Percentiles rank a stretch among this genome's conserved stretches.
Evolutionary conservation across 2,113 vertebrate species (phyloP).

Genomic region (Phrynosoma platyrhinos): DNA sequence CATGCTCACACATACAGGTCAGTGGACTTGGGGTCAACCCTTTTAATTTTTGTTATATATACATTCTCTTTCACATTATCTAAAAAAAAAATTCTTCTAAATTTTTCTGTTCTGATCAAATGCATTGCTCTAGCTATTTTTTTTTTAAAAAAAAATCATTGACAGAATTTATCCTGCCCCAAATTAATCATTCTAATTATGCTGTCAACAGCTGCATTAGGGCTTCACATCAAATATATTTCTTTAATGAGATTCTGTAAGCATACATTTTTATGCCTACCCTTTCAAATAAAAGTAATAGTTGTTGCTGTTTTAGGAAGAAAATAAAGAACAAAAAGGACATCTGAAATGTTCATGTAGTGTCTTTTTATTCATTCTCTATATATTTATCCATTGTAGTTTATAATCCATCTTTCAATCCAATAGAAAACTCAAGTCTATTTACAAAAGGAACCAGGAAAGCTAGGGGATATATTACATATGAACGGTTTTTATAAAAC

Average conservation of each 20-base stretch:
- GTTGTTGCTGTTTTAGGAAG: neutral
- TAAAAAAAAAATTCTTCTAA: slow-evolving; percentile 28
- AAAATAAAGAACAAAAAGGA: neutral
- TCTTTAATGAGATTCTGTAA: slow-evolving; percentile 67
- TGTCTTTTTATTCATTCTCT: neutral
- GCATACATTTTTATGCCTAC: slow-evolving; percentile 46
- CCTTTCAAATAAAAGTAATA: slow-evolving; percentile 54
- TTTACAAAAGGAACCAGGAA: neutral
- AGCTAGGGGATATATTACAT: neutral
- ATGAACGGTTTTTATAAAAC: neutral
- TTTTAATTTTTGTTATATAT: neutral
- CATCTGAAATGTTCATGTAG: neutral
- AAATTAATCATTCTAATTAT: slow-evolving; percentile 81
- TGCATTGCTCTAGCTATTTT: slow-evolving; percentile 56
- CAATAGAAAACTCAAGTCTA: neutral
- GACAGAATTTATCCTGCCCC: slow-evolving; percentile 64
- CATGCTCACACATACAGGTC: neutral
- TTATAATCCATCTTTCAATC: neutral
- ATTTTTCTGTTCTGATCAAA: slow-evolving; percentile 33
- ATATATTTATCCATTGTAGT: neutral
- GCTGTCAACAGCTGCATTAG: slow-evolving; percentile 74
- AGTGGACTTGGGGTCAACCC: neutral
- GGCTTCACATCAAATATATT: slow-evolving; percentile 72
- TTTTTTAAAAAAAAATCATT: slow-evolving; percentile 65
- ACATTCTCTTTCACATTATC: neutral